phyloP scores from a whole-genome alignment of 1,140 invertebrate genomes.

The Heliothis virescens region DNA sequence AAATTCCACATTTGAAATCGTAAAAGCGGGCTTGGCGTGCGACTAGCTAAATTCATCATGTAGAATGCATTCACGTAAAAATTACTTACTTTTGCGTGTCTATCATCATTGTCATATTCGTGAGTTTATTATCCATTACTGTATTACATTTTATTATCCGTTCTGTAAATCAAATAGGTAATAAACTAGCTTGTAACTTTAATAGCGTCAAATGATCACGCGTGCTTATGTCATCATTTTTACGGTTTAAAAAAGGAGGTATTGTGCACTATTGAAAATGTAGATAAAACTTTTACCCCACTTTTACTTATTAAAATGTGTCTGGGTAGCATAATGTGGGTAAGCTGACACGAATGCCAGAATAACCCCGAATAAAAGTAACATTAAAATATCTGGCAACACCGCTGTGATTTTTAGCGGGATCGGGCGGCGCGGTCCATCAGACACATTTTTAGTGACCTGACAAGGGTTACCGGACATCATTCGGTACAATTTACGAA shows the following conservation, averaged over 20 bases:
- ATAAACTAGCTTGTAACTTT: slow-evolving; percentile 32
- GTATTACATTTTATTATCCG: slow-evolving; percentile 59
- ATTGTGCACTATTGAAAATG: background rate
- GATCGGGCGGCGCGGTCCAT: slow-evolving; percentile 32
- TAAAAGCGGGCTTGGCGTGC: slow-evolving; percentile 28
- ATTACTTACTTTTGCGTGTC: slow-evolving; percentile 53
- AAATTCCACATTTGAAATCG: slow-evolving; percentile 38
- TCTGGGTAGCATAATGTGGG: background rate
- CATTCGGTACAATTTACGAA: slow-evolving; percentile 79
- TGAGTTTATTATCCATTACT: slow-evolving; percentile 57
- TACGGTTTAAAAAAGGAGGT: too few species aligned
- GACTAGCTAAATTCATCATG: slow-evolving; percentile 28
- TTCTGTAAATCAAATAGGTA: slow-evolving; percentile 59
- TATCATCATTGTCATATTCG: slow-evolving; percentile 54
- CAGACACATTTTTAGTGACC: slow-evolving; percentile 64
- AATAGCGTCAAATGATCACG: slow-evolving; percentile 1
- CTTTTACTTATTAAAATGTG: too few species aligned
- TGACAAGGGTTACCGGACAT: slow-evolving; percentile 76
- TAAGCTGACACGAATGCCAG: background rate
- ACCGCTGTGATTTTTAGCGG: slow-evolving; percentile 41
- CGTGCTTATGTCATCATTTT: background rate
- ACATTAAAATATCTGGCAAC: slow-evolving; percentile 44
- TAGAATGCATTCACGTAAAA: slow-evolving; percentile 42
- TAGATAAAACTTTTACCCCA: background rate
- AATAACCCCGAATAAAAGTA: slow-evolving; percentile 1